Evolutionary conservation across 2,797 vertebrate genomes (phyloP).

Genomic region (Mus caroli): DNA sequence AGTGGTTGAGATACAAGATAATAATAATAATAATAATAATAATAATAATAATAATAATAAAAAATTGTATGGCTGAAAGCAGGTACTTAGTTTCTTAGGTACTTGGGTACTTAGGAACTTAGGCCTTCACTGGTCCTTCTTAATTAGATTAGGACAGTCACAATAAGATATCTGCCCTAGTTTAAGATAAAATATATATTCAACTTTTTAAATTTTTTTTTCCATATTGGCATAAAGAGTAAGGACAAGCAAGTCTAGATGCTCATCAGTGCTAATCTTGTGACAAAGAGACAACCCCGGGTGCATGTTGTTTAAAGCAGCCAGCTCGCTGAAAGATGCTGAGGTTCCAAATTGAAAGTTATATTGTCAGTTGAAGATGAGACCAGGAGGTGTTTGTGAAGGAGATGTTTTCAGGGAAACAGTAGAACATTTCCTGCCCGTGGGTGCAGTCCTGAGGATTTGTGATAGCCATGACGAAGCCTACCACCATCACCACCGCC

Average conservation of each 20-base stretch:
- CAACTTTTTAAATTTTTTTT: constrained; percentile 24
- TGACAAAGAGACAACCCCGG: constrained; percentile 60
- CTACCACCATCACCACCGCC: constrained; percentile 93
- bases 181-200: constrained; percentile 36
- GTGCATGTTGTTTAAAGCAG: not conserved
- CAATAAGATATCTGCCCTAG: constrained; percentile 25
- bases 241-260: constrained; percentile 48
- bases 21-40: constrained; percentile 21
- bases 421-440: constrained; percentile 97
- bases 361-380: constrained; percentile 77
- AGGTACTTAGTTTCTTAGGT: not conserved
- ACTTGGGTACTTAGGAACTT: too few relatives aligned
- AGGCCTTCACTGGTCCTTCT: constrained; percentile 4
- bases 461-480: constrained; percentile 92
- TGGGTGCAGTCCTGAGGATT: constrained; percentile 95
- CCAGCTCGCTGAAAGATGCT: constrained; percentile 55
- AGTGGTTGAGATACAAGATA: constrained; percentile 30
- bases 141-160: not conserved
- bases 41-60: constrained; percentile 43
- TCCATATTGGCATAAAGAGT: constrained; percentile 42
- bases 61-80: not conserved
- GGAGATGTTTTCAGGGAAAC: constrained; percentile 90
- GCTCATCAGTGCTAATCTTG: constrained; percentile 45
- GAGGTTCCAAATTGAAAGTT: not conserved
- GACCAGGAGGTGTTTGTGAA: constrained; percentile 85